phyloP scores from a whole-genome alignment of 2,113 vertebrate genomes.

The Platichthys flesus region DNA sequence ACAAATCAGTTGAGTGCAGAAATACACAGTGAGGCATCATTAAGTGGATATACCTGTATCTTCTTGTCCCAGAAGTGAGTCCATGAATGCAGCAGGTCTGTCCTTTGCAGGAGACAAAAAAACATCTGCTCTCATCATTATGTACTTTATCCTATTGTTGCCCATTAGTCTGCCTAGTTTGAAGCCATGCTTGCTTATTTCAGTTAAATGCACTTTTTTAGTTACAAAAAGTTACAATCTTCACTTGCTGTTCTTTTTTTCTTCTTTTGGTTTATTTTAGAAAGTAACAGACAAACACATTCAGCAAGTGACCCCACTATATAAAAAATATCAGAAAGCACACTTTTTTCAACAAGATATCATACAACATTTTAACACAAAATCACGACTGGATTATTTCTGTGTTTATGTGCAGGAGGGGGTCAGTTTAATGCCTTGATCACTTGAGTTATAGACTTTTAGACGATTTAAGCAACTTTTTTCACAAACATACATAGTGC shows the following conservation, averaged over 20 bases:
- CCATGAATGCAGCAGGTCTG: not conserved
- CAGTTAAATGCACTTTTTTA: not conserved
- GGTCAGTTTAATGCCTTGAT: no score
- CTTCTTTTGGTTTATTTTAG: no score
- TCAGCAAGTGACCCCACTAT: no score
- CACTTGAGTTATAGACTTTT: no score
- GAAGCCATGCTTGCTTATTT: not conserved
- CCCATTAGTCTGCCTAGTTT: not conserved
- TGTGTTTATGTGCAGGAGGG: no score
- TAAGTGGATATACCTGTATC: not conserved
- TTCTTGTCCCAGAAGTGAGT: not conserved
- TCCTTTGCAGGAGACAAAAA: slow-evolving; percentile 2
- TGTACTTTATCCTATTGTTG: not conserved
- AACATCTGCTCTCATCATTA: not conserved
- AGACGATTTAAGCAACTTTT: no score
- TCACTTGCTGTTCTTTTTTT: not conserved
- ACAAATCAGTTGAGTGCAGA: slow-evolving; percentile 4
- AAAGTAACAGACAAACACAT: not conserved
- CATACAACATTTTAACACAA: no score
- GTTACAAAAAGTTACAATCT: not conserved
- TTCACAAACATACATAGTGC: no score
- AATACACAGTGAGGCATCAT: slow-evolving; percentile 1
- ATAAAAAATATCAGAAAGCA: no score
- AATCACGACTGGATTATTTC: no score
- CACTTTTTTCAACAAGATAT: no score